phyloP scores from a whole-genome alignment of 2,113 vertebrate species.

The Elachura formosa region DNA sequence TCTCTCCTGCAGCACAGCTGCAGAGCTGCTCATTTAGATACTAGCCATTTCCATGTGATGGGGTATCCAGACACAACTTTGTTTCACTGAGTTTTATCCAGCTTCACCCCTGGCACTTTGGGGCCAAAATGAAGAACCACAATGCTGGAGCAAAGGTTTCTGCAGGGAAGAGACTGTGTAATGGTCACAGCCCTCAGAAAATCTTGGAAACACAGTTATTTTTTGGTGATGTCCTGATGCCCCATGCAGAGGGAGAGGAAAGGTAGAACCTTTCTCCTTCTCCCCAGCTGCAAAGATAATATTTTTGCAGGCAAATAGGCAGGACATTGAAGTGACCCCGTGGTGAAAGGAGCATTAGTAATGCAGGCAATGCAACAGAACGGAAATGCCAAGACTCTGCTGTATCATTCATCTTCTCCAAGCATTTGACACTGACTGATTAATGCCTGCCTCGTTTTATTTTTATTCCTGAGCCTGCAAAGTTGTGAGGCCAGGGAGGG shows the following conservation, averaged over 20 bases:
- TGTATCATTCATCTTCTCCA: conserved; percentile 32
- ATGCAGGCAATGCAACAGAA: background rate
- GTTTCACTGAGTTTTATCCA: background rate
- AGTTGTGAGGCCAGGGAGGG: background rate
- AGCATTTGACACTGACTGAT: conserved; percentile 45
- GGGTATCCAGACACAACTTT: background rate
- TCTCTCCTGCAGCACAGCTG: background rate
- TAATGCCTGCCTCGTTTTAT: conserved; percentile 32
- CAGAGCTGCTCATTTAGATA: background rate
- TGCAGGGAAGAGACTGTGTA: background rate
- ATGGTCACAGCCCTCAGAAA: background rate
- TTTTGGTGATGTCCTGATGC: background rate
- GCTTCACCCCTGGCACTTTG: background rate
- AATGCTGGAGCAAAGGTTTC: background rate
- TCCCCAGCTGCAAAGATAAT: conserved; percentile 40
- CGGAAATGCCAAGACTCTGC: conserved; percentile 47
- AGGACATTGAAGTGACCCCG: conserved; percentile 14
- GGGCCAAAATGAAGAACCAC: background rate
- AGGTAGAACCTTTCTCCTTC: background rate
- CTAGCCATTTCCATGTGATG: background rate
- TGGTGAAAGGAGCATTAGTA: conserved; percentile 6
- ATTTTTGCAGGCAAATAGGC: conserved; percentile 40
- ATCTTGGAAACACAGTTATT: background rate
- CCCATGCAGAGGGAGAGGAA: background rate
- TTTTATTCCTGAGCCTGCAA: background rate